Percentiles rank a stretch among this genome's conserved stretches.
These are phyloP conservation scores for Liasis olivaceus DNA, from an alignment of 2,797 vertebrate genomes.

Conservation along the genomic window DNA sequence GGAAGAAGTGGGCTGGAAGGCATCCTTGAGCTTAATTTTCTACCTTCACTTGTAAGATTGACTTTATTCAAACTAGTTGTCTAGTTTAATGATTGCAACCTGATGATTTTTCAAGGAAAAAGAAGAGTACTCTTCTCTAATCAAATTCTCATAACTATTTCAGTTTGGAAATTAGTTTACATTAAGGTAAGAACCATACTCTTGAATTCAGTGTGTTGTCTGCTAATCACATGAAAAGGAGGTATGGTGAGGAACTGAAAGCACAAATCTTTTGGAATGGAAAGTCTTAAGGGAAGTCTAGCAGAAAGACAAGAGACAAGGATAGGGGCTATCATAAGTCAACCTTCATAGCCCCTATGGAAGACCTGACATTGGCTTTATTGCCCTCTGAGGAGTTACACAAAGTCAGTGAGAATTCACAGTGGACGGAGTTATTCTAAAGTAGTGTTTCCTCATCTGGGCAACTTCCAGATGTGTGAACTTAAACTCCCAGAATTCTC, in stretches of 20 bases:
- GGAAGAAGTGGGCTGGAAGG: background rate
- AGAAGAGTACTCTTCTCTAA: background rate
- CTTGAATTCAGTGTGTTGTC: rapidly evolving
- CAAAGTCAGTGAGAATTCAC: background rate
- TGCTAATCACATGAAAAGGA: rapidly evolving
- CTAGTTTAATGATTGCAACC: background rate
- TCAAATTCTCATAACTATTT: background rate
- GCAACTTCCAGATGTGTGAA: background rate
- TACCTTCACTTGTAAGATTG: background rate
- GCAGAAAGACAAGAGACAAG: background rate
- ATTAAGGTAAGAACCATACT: rapidly evolving
- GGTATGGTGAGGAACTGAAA: background rate
- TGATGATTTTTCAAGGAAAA: background rate
- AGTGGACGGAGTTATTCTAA: background rate
- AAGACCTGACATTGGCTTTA: background rate
- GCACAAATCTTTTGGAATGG: background rate
- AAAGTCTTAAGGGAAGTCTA: background rate
- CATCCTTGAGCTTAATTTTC: background rate
- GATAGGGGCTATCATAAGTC: background rate
- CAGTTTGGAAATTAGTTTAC: background rate
- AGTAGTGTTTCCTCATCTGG: background rate
- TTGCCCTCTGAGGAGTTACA: background rate
- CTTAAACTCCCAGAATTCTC: background rate
- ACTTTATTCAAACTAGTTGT: background rate
- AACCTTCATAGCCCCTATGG: background rate